Evolutionary conservation across 2,797 vertebrate genomes (phyloP), one percentile per base, ranked within the genome.

Genomic region (Tauraco hartlaubi): DNA sequence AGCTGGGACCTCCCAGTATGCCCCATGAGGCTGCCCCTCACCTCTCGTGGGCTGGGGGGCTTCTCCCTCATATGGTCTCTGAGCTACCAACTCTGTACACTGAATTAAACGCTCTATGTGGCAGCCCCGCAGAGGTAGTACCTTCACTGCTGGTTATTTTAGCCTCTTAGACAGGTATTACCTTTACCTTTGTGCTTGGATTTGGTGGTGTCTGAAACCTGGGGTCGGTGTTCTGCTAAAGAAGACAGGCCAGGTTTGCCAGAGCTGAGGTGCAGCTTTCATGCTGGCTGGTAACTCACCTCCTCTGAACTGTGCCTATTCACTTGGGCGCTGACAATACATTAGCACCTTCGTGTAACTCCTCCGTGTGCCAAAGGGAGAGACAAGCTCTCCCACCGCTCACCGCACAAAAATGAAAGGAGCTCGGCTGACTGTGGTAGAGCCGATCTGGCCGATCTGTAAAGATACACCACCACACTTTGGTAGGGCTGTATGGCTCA

Each of bases 281-380:
- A 3, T 2, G 3, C 54, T 81, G 80, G 54, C 77, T 86, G 77
- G 80, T 81, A 75, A 54, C 54, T 17, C 66, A 49, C 35, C 56
- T 92, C 68, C 83, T 94, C 63, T 95, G 84, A 88, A 85, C 78
- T 61, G 67, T 56, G 85, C 69, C 91, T 88, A 81, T 89, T 92
- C 62, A 75, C 31, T 8, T 49, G 89, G 67, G 80, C 64, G 84
- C 84, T 81, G 81, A 84, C 41, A 87, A 56, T 41, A 63, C n/a
- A 39, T 58, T 66, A 69, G 43, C 37, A 64, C 56, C 63, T 92
- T 92, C 14, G 2, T 51, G 58, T 67, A 92, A 88, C 52, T 64
- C 66, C 29, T 83, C 73, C 66, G 16, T 23, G 66, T 91, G 74
- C 74, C 84, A 82, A 61, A 82, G 63, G 63, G 75, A 90, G 72